Evolutionary conservation across 2,113 vertebrate species (phyloP).

Genomic region (Verasper variegatus): DNA sequence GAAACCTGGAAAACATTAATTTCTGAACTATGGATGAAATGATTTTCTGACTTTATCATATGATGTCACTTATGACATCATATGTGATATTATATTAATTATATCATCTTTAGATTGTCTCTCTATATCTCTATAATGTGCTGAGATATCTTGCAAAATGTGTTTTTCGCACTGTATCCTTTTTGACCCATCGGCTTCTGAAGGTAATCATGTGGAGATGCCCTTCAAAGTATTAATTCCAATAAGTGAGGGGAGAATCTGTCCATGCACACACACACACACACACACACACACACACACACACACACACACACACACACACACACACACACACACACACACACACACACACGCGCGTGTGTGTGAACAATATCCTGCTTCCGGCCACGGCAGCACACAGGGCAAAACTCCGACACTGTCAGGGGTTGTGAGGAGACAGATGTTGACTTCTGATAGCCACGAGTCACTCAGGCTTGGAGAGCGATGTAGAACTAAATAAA

Average conservation of each 20-base stretch:
- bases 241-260: not conserved
- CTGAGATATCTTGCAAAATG: not conserved
- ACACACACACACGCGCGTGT: too few relatives aligned
- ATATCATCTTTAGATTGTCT: not conserved
- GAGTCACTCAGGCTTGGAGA: slow-evolving; percentile 24
- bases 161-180: too few relatives aligned
- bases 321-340: not conserved
- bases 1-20: not conserved
- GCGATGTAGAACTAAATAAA: slow-evolving; percentile 13
- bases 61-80: too few relatives aligned
- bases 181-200: not conserved
- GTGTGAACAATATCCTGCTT: not conserved
- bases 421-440: slow-evolving; percentile 29
- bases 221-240: too few relatives aligned
- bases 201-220: too few relatives aligned
- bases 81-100: too few relatives aligned
- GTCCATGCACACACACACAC: not conserved
- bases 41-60: too few relatives aligned
- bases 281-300: not conserved
- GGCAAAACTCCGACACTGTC: slow-evolving; percentile 11
- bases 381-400: not conserved
- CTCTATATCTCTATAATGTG: not conserved
- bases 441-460: slow-evolving; percentile 48
- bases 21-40: too few relatives aligned
- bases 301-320: too few relatives aligned